These are phyloP conservation scores for Cordilura impudica DNA, from an alignment of 2,888 invertebrate genomes.

Conservation along the genomic window DNA sequence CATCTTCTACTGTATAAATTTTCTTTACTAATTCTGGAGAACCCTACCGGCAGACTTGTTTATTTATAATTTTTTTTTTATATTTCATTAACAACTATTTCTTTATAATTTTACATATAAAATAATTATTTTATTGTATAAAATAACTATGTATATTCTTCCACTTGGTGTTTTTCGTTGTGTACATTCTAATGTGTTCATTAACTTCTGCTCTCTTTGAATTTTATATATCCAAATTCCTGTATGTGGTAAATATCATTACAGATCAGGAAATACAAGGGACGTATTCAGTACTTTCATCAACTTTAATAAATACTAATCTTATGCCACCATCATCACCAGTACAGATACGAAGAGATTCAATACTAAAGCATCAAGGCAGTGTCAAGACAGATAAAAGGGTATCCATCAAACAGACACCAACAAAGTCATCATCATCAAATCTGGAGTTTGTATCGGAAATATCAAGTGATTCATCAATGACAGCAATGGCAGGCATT, in stretches of 20 bases:
- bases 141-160: too few relatives aligned
- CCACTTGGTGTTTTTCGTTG: background rate
- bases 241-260: constrained; percentile 42
- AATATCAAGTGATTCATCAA: constrained; percentile 62
- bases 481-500: constrained; percentile 10
- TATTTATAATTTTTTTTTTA: too few relatives aligned
- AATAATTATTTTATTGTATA: too few relatives aligned
- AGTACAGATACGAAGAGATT: constrained; percentile 73
- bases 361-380: constrained; percentile 76
- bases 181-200: constrained; percentile 16
- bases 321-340: constrained; percentile 69
- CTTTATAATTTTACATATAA: too few relatives aligned
- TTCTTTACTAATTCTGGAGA: too few relatives aligned
- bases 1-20: background rate
- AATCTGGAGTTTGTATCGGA: constrained; percentile 76
- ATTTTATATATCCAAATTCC: constrained; percentile 31
- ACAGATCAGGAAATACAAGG: constrained; percentile 66
- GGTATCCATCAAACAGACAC: constrained; percentile 75
- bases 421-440: constrained; percentile 62
- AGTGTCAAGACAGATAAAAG: constrained; percentile 75
- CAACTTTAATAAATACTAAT: constrained; percentile 58
- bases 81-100: too few relatives aligned
- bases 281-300: constrained; percentile 63
- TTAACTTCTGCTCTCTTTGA: constrained; percentile 3
- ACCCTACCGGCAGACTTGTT: too few relatives aligned